Evolutionary conservation across 2,797 vertebrate species (phyloP), one percentile per base, ranked within the genome.

Genomic region (Molossus alvarezi): DNA sequence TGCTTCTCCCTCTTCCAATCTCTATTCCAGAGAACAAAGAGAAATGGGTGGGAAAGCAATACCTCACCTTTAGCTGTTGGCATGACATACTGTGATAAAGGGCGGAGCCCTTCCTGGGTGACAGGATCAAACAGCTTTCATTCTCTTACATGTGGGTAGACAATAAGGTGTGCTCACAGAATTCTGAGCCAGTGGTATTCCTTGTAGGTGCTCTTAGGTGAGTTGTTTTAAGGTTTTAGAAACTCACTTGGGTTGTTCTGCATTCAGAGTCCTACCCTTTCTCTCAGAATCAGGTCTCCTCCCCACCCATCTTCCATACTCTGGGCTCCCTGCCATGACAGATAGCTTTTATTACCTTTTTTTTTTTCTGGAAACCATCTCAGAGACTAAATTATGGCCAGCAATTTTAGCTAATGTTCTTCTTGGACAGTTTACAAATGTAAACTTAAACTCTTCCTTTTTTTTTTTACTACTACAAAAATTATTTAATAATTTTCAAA

Each of bases 391-490:
- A 94, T 79, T 69, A 79, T 64, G 15, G 15, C 83, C 81, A 92
- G 57, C 20, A 83, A 69, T 79, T 95, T 76, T 67, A 81, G 51
- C 62, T 81, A 82, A 76, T 88, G 8, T 45, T 88, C 69, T 87
- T 82, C 80, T 88, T 81, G 18, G 48, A 88, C 33, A 65, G n/a
- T 57, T 88, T 89, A 87, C 27, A 94, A 37, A 73, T 37, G 3
- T 60, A 87, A 57, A 51, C 53, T 94, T 82, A 91, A 71, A 48
- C 53, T 13, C 33, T 71, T 85, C 81, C 53, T 89, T 33, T 14
- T 57, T 75, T 75, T 79, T 88, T 64, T 90, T 20, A 92, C 13
- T 89, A 84, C 48, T 18, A 79, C 13, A 71, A 94, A 96, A 95
- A 69, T 67, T 73, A 55, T 37, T 80, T 88, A 79, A 62, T 89